phyloP scores from a whole-genome alignment of 2,113 vertebrate genomes.

The Oncorhynchus gorbuscha region DNA sequence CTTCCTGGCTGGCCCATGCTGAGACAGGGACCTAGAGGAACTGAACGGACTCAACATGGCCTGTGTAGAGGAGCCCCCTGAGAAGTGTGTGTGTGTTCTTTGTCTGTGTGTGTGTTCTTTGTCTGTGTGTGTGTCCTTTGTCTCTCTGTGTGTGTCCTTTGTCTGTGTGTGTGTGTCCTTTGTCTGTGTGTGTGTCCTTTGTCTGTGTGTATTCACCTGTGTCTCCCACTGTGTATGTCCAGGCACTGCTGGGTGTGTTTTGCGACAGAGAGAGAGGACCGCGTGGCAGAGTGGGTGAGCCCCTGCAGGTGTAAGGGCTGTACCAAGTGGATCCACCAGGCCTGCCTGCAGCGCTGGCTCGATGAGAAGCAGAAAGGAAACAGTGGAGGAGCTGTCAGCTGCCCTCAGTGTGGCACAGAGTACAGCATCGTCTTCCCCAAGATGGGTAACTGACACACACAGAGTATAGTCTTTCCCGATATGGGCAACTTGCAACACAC shows the following conservation, averaged over 20 bases:
- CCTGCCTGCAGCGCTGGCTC: conserved; percentile 79
- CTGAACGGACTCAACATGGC: conserved; percentile 56
- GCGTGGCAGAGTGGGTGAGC: conserved; percentile 74
- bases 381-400: conserved; percentile 62
- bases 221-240: conserved; percentile 14
- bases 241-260: conserved; percentile 82
- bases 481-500: not conserved
- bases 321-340: conserved; percentile 81
- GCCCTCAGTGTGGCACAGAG: conserved; percentile 76
- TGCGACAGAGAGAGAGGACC: conserved; percentile 74
- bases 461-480: not conserved
- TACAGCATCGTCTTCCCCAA: conserved; percentile 76
- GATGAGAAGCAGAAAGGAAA: conserved; percentile 80
- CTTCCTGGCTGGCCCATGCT: conserved; percentile 33
- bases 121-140: not conserved
- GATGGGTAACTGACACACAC: conserved; percentile 58
- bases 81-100: conserved; percentile 60
- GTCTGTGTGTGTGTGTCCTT: conserved; percentile 49
- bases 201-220: not conserved
- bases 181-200: conserved; percentile 45
- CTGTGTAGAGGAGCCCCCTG: conserved; percentile 60
- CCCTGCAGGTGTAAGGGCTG: conserved; percentile 79
- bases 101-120: not conserved
- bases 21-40: conserved; percentile 11
- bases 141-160: conserved; percentile 43